Evolutionary conservation across 35 echinoderm and acorn worm genomes (phyloP).

Genomic region (Eucidaris tribuloides): DNA sequence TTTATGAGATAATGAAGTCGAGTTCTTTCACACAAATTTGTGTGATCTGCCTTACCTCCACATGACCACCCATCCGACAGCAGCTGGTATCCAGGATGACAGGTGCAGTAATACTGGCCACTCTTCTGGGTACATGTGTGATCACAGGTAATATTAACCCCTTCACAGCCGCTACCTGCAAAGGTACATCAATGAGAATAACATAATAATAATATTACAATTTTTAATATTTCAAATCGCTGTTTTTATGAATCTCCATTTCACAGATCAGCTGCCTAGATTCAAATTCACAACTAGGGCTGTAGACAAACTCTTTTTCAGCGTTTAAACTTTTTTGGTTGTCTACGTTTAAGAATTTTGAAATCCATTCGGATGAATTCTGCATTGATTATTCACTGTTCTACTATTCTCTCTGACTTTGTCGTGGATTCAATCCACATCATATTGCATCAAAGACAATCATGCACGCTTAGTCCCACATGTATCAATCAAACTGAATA

Average conservation of each 20-base stretch:
- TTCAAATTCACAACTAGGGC: background rate
- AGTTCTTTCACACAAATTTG: background rate
- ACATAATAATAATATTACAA: background rate
- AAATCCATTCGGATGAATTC: too few relatives aligned
- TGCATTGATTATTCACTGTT: too few relatives aligned
- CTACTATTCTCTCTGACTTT: too few relatives aligned
- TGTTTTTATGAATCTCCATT: background rate
- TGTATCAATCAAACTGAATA: too few relatives aligned
- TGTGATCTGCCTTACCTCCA: conserved; percentile 15
- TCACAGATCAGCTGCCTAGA: background rate
- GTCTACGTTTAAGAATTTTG: too few relatives aligned
- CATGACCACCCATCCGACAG: conserved; percentile 26
- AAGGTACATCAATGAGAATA: background rate
- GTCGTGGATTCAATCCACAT: too few relatives aligned
- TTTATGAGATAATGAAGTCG: background rate
- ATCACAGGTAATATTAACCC: background rate
- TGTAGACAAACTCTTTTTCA: background rate
- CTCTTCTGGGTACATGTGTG: background rate
- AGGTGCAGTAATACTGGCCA: conserved; percentile 26
- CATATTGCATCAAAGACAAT: too few relatives aligned
- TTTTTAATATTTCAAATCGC: background rate
- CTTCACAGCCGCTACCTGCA: background rate
- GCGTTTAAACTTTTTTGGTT: background rate
- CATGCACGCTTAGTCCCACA: too few relatives aligned
- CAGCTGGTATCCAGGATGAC: conserved; percentile 34